Conservation (phyloP, 2,113 vertebrate species). For the Colossoma macropomum region DNA sequence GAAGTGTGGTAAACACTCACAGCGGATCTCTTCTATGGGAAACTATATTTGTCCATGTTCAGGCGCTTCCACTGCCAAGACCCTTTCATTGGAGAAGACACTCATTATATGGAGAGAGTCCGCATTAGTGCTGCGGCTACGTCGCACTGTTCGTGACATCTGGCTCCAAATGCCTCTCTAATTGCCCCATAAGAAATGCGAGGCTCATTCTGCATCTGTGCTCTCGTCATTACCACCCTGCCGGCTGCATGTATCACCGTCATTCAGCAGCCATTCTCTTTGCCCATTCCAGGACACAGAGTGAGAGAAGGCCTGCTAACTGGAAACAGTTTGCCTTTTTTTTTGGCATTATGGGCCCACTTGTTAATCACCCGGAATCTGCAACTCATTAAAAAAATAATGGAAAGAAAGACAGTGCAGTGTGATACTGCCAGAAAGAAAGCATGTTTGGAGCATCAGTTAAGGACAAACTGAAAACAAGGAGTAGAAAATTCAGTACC, state of each 20-base stretch:
- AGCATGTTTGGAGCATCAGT: background rate
- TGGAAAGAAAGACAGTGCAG: constrained; percentile 18
- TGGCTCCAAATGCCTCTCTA: constrained; percentile 47
- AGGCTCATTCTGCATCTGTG: constrained; percentile 46
- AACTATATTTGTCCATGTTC: background rate
- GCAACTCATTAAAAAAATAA: constrained; percentile 24
- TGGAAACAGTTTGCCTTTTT: constrained; percentile 25
- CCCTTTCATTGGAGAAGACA: background rate
- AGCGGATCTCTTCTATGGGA: background rate
- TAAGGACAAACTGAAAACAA: constrained; percentile 18
- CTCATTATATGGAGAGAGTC: constrained; percentile 27
- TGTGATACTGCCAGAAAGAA: background rate
- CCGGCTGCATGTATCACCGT: constrained; percentile 30
- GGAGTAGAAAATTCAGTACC: constrained; percentile 2
- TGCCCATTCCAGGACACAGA: constrained; percentile 10
- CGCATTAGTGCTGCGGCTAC: constrained; percentile 21
- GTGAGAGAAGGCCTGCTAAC: background rate
- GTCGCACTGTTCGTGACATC: constrained; percentile 39
- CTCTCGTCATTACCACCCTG: constrained; percentile 22
- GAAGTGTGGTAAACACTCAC: background rate
- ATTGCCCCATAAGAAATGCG: constrained; percentile 52
- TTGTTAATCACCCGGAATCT: constrained; percentile 26
- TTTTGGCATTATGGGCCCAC: background rate
- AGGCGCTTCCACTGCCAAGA: background rate
- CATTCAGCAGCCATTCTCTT: constrained; percentile 16